These are phyloP conservation scores for Trichomalopsis sarcophagae DNA, from an alignment of 1,140 invertebrate genomes.

Conservation along the genomic window DNA sequence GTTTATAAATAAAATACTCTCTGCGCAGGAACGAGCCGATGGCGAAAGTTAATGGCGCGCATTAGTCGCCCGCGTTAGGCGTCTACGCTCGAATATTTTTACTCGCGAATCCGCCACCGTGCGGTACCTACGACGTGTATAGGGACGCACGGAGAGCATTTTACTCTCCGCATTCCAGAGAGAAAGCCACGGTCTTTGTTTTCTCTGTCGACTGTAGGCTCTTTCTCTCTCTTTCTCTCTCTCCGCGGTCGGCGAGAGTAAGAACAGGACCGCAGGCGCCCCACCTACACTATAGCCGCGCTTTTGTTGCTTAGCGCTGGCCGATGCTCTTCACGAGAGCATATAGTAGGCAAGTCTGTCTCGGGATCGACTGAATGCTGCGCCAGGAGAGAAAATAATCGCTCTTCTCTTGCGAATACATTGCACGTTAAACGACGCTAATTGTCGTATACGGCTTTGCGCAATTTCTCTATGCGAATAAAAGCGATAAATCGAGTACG, in stretches of 20 bases:
- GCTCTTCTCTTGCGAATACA: not conserved
- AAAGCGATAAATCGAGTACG: not conserved
- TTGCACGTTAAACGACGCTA: not conserved
- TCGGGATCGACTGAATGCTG: not conserved
- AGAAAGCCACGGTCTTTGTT: slow-evolving; percentile 30
- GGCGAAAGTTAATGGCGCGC: slow-evolving; percentile 34
- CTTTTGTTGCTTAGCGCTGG: not conserved
- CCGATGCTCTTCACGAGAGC: not conserved
- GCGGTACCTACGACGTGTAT: not conserved
- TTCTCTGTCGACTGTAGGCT: not conserved
- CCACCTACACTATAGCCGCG: not conserved
- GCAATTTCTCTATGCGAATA: not conserved
- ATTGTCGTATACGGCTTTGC: not conserved
- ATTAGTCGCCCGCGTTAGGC: not conserved
- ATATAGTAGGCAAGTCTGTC: not conserved
- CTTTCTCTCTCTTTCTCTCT: not conserved
- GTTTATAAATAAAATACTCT: not conserved
- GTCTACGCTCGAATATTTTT: not conserved
- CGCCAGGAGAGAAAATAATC: not conserved
- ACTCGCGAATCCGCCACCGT: not conserved
- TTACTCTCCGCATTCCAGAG: slow-evolving; percentile 4
- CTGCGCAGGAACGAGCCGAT: not conserved
- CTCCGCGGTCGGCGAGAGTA: not conserved
- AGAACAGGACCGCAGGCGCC: not conserved
- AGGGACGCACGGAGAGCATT: not conserved